Base-by-base conservation (phyloP, 2,113 vertebrate genomes). In the Lophura nycthemera region DNA sequence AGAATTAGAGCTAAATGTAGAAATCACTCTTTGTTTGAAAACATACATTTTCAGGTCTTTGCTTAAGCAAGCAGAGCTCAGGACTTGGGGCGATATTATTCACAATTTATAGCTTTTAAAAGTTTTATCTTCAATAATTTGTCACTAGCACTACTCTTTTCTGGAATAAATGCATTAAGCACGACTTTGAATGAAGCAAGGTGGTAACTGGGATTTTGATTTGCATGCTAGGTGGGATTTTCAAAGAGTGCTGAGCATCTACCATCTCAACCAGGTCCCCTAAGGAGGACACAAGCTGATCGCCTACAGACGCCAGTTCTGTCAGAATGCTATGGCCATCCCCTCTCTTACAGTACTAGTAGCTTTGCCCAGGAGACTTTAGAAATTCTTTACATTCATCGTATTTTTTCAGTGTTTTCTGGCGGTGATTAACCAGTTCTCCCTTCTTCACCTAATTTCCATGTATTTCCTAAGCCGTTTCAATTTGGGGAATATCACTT, bases 1-100 rank as follows among this genome's bases (percentile, higher is more conserved):
- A 97, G 96, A 96, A 97, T 96, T 96, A 96, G 96, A 97, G 89
- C 96, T 96, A 95, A 86, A 96, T 96, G 93, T 94, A 95, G 96
- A 96, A 63, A 97, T 95, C 84, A 95, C 95, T 95, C 86, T 93
- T 96, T 81, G 93, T 54, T 95, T 94, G 92, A 92, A 96, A 70
- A 95, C 34, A 96, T 29, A 89, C 90, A 92, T 90, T 91, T 90
- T 90, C 86, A 96, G 96, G 92, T 87, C 78, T 95, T 93, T 86
- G 81, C 36, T 89, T 91, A 95, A 76, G 65, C 30, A 92, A 56
- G 88, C 91, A 96, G 96, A 97, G 97, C 95, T 94, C 93, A 93
- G 96, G 96, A 97, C 96, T 96, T 96, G 96, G 93, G 95, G 94
- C 2, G 92, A 96, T 94, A 75, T 69, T 94, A 75, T 69, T 84